A percentile compares a stretch with the other conserved stretches of the same genome.
These are phyloP conservation scores for Ptilonorhynchus violaceus DNA, from an alignment of 2,113 vertebrate genomes.

Conservation along the genomic window DNA sequence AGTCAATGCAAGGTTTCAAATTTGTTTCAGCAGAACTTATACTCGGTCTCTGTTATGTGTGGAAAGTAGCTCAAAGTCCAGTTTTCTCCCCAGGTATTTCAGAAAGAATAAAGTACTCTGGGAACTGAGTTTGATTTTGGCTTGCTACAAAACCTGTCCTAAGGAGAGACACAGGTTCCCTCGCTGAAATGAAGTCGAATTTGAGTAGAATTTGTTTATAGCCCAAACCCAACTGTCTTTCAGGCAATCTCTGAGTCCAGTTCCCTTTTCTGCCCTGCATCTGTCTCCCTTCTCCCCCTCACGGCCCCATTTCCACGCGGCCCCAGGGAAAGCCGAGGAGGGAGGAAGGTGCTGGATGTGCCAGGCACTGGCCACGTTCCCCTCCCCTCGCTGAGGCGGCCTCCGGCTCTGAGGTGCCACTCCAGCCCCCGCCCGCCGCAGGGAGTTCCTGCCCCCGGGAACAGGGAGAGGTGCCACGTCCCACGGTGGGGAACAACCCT, in stretches of 20 bases:
- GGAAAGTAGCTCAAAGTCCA: neutral
- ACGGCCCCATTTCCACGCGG: fast-evolving
- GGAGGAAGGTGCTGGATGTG: fast-evolving
- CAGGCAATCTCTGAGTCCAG: neutral
- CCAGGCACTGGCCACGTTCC: fast-evolving
- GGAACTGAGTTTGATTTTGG: neutral
- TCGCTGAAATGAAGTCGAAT: neutral
- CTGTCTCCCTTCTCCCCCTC: fast-evolving
- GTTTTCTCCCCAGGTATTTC: neutral
- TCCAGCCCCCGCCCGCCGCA: neutral
- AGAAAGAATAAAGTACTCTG: neutral
- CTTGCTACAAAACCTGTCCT: neutral
- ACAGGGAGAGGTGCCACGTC: neutral
- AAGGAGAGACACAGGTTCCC: fast-evolving
- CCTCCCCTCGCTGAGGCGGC: neutral
- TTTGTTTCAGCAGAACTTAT: neutral
- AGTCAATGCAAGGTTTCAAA: neutral
- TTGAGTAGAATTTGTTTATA: no score
- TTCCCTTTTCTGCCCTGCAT: no score
- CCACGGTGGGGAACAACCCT: neutral
- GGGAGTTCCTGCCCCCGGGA: neutral
- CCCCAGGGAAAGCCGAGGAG: fast-evolving
- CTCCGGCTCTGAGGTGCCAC: neutral
- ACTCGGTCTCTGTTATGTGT: neutral
- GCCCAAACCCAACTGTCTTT: neutral